phyloP scores from a whole-genome alignment of 2,113 vertebrate species.

The Anoura caudifer region DNA sequence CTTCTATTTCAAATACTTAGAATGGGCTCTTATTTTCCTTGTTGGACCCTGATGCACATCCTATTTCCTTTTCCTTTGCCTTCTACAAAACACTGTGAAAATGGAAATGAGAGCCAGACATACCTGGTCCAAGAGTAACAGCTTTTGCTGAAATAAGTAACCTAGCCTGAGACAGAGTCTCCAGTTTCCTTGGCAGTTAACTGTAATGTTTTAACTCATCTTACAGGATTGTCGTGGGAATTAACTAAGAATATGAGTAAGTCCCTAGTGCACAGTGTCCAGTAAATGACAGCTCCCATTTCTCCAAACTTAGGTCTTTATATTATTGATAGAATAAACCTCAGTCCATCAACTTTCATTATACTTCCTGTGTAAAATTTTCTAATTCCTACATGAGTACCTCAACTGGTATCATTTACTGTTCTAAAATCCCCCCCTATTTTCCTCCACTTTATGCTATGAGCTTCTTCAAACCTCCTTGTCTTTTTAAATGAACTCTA shows the following conservation, averaged over 20 bases:
- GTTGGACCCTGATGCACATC: not conserved
- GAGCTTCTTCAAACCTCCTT: not conserved
- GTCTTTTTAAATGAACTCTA: constrained; percentile 22
- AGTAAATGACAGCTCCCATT: not conserved
- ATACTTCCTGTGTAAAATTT: not conserved
- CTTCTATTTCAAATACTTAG: not conserved
- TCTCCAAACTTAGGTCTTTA: not conserved
- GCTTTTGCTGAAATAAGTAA: not conserved
- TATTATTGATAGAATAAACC: not conserved
- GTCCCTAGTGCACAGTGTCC: not conserved
- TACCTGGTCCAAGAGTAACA: not conserved
- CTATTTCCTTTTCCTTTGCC: not conserved
- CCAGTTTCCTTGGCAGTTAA: not conserved
- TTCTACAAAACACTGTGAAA: not conserved
- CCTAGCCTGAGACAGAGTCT: not conserved
- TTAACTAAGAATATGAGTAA: not conserved
- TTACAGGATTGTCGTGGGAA: not conserved
- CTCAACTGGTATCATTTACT: not conserved
- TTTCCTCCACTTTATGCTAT: not conserved
- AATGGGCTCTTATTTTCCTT: not conserved
- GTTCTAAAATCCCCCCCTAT: not conserved
- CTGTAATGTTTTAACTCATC: not conserved
- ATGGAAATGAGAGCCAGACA: not conserved
- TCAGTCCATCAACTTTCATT: not conserved
- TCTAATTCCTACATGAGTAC: not conserved